Conservation (phyloP, 2,797 vertebrate genomes). For the Cephalopachus bancanus region DNA sequence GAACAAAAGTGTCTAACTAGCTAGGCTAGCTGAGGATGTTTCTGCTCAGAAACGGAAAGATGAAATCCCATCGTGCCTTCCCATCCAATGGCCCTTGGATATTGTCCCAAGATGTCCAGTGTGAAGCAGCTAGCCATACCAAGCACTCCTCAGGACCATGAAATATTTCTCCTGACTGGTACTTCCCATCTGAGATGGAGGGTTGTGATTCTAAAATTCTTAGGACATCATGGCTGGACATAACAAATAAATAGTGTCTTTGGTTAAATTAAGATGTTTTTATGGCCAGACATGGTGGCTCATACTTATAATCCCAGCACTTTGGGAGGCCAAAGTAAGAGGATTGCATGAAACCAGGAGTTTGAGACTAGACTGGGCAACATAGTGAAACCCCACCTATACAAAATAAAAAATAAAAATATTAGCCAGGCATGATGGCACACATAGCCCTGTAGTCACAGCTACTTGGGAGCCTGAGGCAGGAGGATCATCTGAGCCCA, state of each 20-base stretch:
- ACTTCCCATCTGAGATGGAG: background rate
- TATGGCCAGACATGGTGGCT: background rate
- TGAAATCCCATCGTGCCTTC: background rate
- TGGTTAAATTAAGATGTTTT: conserved; percentile 31
- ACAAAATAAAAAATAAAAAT: too few species aligned
- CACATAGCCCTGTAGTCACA: too few species aligned
- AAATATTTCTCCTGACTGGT: background rate
- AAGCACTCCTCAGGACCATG: background rate
- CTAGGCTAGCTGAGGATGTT: background rate
- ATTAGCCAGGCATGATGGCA: too few species aligned
- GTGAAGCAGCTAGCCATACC: background rate
- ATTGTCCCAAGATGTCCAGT: background rate
- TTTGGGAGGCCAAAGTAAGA: too few species aligned
- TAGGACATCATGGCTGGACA: background rate
- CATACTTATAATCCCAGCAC: too few species aligned
- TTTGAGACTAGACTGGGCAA: too few species aligned
- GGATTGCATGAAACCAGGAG: too few species aligned
- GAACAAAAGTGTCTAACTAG: background rate
- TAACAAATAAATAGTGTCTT: background rate
- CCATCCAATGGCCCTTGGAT: background rate
- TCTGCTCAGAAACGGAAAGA: background rate
- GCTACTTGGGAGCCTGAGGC: too few species aligned
- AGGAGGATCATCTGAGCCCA: too few species aligned
- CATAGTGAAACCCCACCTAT: too few species aligned
- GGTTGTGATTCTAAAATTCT: background rate